A percentile compares a stretch with the other conserved stretches of the same genome.
Conservation (phyloP, 2,888 invertebrate species). For the Eustalomyia histrio region DNA sequence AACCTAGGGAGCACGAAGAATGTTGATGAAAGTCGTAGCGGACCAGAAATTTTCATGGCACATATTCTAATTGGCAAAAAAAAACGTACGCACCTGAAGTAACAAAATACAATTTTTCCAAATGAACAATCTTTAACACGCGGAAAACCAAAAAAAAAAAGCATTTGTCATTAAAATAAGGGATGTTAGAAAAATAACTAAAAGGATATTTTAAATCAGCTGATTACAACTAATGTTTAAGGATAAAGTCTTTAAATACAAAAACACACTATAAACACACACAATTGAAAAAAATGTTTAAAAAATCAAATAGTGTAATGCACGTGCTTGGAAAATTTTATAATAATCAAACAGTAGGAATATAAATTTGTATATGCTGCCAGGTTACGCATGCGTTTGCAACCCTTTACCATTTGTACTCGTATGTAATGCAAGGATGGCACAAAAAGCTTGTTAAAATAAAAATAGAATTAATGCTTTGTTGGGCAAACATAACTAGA, state of each 20-base stretch:
- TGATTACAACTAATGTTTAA: constrained; percentile 28
- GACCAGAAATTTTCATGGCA: background rate
- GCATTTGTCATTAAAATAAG: background rate
- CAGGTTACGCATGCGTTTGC: constrained; percentile 48
- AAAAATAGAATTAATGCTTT: constrained; percentile 33
- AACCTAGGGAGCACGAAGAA: no score
- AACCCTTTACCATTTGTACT: background rate
- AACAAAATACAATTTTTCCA: constrained; percentile 10
- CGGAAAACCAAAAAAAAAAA: background rate
- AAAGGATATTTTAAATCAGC: constrained; percentile 7
- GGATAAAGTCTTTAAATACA: background rate
- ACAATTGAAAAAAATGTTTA: background rate
- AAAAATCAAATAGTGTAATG: background rate
- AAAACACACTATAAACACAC: background rate
- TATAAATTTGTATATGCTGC: background rate
- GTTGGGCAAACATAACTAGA: constrained; percentile 40
- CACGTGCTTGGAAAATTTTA: constrained; percentile 39
- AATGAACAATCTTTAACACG: constrained; percentile 6
- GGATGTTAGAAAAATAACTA: background rate
- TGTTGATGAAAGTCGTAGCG: no score
- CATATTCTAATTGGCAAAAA: background rate
- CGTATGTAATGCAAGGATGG: background rate
- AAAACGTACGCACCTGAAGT: constrained; percentile 43
- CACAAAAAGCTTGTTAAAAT: constrained; percentile 9
- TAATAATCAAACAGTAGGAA: constrained; percentile 26